Conservation (phyloP, 92 coral and sea anemone genomes). For the Nematostella vectensis region DNA sequence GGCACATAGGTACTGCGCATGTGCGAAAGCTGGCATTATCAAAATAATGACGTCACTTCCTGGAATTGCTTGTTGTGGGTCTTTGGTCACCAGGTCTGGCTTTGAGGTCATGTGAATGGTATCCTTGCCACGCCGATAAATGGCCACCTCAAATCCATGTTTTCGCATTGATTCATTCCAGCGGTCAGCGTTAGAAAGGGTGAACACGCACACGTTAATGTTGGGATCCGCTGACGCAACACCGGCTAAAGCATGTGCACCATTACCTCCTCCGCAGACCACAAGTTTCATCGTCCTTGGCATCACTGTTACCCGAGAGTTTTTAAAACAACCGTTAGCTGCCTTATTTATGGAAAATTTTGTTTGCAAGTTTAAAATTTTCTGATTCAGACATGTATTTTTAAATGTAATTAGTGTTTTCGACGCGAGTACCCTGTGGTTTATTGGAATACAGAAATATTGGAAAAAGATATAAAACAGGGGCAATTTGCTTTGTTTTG, state of each 20-base stretch:
- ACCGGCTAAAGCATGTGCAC: slow-evolving; percentile 41
- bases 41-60: slow-evolving; percentile 41
- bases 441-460: too few relatives aligned
- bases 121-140: slow-evolving; percentile 10
- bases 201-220: slow-evolving; percentile 30
- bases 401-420: too few relatives aligned
- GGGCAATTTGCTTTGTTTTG: too few relatives aligned
- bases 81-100: slow-evolving; percentile 30
- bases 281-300: slow-evolving; percentile 18
- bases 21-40: slow-evolving; percentile 47
- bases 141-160: slow-evolving; percentile 11
- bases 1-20: slow-evolving; percentile 21
- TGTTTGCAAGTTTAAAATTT: too few relatives aligned
- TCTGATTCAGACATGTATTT: too few relatives aligned
- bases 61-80: slow-evolving; percentile 39
- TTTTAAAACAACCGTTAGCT: too few relatives aligned
- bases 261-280: slow-evolving; percentile 35
- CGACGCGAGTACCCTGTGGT: too few relatives aligned
- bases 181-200: slow-evolving; percentile 30
- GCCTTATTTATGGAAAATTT: too few relatives aligned
- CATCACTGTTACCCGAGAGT: too few relatives aligned
- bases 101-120: slow-evolving; percentile 11
- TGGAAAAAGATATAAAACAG: too few relatives aligned
- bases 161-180: slow-evolving; percentile 24
- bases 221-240: slow-evolving; percentile 28